Base-by-base conservation (phyloP, 1,140 invertebrate genomes). In the Andricus grossulariae region DNA sequence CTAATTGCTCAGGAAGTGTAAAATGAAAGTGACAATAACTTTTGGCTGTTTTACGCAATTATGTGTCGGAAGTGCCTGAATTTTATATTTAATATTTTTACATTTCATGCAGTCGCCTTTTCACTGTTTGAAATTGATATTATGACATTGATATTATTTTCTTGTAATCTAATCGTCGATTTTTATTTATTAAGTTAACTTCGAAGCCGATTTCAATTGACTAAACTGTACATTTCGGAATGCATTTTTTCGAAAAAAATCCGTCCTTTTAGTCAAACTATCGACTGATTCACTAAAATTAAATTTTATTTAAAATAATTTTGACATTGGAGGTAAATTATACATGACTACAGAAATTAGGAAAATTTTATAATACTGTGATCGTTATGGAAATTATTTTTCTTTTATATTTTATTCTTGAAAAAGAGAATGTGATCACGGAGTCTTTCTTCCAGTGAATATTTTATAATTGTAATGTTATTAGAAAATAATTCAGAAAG, bases 251-350 rank as follows among this genome's bases (percentile, higher is more conserved):
- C 70, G 71, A 55, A 39, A 51, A n/a, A 73, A 78, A 54, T 32
- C 70, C 52, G 52, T 72, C 74, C 3, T 54, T 54, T 39, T 66
- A 66, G 60, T 66, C 60, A 66, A 66, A 16, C 25, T 66, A 66
- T 66, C 15, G 32, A 66, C 60, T 45, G 60, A 66, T 66, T 25
- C n/a, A 25, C 21, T 66, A 8, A 66, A 66, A 66, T 66, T 16
- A 45, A 39, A 66, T n/a, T 32, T 57, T 57, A 60, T 45, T 60
- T 73, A 1, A 45, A 60, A 72, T 21, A 76, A 57, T 71, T 76
- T 73, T 72, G 66, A n/a, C 70, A 75, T 54, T 72, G 60, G 75
- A 75, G n/a, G 51, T 73, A 19, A 75, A 75, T n/a, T 54, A 10
- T 45, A 45, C 39, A 11, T 45, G 10, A 10, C 6, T 32, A 32